A percentile compares a stretch with the other conserved stretches of the same genome.
Conservation (phyloP, 2,888 invertebrate genomes). For the Herminia tarsipennalis region DNA sequence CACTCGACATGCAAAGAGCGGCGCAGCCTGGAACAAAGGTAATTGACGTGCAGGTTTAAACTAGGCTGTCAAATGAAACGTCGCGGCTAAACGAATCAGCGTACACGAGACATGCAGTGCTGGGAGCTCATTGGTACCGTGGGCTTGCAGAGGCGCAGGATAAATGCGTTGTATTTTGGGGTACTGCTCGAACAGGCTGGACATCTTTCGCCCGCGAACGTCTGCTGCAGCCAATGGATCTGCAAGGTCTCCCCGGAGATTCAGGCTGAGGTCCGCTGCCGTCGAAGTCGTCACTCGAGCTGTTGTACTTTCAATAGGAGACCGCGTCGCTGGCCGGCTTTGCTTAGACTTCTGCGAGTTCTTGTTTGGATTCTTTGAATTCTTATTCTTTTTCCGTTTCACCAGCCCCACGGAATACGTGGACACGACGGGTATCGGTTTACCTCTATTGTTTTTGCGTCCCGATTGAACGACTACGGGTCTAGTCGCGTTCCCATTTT, state of each 20-base stretch:
- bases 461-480: slow-evolving; percentile 76
- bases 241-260: slow-evolving; percentile 70
- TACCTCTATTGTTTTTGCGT: slow-evolving; percentile 74
- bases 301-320: slow-evolving; percentile 82
- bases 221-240: slow-evolving; percentile 76
- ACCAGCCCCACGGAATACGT: slow-evolving; percentile 78
- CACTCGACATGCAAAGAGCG: slow-evolving; percentile 75
- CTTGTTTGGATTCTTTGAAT: slow-evolving; percentile 81
- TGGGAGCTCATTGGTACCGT: slow-evolving; percentile 67
- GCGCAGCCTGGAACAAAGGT: slow-evolving; percentile 64
- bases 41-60: slow-evolving; percentile 73
- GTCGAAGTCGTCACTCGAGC: slow-evolving; percentile 60
- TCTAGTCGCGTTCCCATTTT: slow-evolving; percentile 73
- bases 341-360: slow-evolving; percentile 83
- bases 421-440: slow-evolving; percentile 68
- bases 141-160: slow-evolving; percentile 86
- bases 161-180: slow-evolving; percentile 92
- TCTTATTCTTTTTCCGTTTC: slow-evolving; percentile 85
- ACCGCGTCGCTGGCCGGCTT: slow-evolving; percentile 82
- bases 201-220: slow-evolving; percentile 86
- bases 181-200: slow-evolving; percentile 90
- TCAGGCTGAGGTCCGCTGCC: slow-evolving; percentile 72
- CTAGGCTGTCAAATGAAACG: slow-evolving; percentile 66
- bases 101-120: slow-evolving; percentile 67
- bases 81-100: slow-evolving; percentile 58